Evolutionary conservation across 2,797 vertebrate genomes (phyloP), one percentile per base, ranked within the genome.

Genomic region (Characodon lateralis): DNA sequence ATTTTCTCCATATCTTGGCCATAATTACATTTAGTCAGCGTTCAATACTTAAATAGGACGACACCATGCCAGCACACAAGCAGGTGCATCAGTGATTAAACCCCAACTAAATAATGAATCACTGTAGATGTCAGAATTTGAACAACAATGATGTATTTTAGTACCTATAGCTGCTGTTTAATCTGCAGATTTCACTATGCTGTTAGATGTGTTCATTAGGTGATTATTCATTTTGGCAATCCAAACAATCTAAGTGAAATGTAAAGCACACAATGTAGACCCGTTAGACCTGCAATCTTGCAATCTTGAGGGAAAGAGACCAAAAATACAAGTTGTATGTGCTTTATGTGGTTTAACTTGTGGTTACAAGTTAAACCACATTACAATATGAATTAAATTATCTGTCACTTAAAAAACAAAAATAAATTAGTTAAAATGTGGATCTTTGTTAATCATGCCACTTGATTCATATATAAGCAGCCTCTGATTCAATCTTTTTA

Each of bases 221-320:
- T 24, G 65, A 22, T 46, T n/a, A 43, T 46, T 69, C 43, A 72
- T 85, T 90, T 90, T 89, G 89, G 86, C 78, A 66, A 86, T 7
- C 24, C 41, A 26, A 69, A 69, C 24, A 76, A 80, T 73, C 59
- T 83, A 72, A 51, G 72, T 73, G 61, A 73, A 72, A 73, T 66
- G 74, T 71, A 10, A 76, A 83, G 26, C 31, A 16, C 51, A 28
- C 2, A 7, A 28, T 39, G 6, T 69, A 79, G 58, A 55, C 65
- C 58, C 71, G 82, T 70, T 78, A 74, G 28, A 73, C 76, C 59
- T 78, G 48, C 10, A 39, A 9, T 74, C 59, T 39, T 53, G 83
- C 10, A 39, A 9, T 74, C 59, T 39, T 53, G 83, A 28, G 85
- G 79, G n/a, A 8, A 41, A 22, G n/a, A 72, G 4, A 22, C 8